Percentiles rank a stretch among this genome's conserved stretches.
Conservation (phyloP, 2,113 vertebrate species). For the Microtus oregoni region DNA sequence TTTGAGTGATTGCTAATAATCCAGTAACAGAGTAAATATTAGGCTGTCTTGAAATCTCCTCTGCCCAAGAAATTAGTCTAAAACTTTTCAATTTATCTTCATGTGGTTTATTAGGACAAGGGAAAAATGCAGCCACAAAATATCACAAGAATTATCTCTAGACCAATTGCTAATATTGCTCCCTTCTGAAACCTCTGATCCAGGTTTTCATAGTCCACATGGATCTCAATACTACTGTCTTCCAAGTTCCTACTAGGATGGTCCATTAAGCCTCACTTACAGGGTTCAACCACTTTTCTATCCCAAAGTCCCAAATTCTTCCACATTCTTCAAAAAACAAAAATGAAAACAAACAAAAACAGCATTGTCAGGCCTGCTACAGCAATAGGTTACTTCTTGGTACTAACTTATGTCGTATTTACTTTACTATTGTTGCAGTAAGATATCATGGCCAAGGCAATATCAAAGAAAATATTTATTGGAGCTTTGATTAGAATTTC, state of each 20-base stretch:
- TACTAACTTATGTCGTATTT: neutral
- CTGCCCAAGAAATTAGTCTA: neutral
- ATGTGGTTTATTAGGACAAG: neutral
- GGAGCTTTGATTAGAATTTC: neutral
- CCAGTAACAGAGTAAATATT: neutral
- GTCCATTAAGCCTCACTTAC: neutral
- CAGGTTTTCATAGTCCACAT: neutral
- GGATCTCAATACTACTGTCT: neutral
- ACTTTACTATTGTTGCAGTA: neutral
- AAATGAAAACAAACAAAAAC: neutral
- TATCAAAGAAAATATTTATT: neutral
- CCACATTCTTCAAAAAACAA: neutral
- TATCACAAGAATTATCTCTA: neutral
- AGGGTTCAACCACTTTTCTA: neutral
- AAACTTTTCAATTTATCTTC: neutral
- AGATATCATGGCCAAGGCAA: neutral
- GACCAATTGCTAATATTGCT: neutral
- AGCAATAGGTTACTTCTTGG: neutral
- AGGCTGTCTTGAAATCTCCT: neutral
- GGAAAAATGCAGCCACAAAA: neutral
- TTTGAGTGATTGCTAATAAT: neutral
- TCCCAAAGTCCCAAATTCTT: neutral
- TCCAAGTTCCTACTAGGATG: neutral
- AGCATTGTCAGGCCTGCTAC: too few relatives aligned
- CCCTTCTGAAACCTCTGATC: neutral